A percentile compares a stretch with the other conserved stretches of the same genome.
Evolutionary conservation across 2,113 vertebrate genomes (phyloP).

Genomic region (Astatoreochromis straeleni): DNA sequence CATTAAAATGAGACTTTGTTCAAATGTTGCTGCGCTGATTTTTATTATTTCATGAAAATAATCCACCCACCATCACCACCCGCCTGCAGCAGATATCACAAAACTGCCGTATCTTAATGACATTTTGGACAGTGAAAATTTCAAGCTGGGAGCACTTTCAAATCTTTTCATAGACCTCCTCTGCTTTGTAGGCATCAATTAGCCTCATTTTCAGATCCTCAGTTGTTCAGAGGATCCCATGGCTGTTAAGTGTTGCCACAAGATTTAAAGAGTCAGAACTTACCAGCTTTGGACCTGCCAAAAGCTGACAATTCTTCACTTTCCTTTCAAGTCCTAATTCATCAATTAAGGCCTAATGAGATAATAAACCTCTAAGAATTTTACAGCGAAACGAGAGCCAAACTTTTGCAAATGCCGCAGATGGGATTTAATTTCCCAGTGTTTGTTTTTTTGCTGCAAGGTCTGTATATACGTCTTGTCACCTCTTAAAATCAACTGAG

Average conservation of each 20-base stretch:
- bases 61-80: background rate
- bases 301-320: background rate
- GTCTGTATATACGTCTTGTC: background rate
- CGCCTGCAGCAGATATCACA: background rate
- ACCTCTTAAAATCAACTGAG: background rate
- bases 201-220: background rate
- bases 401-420: background rate
- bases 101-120: background rate
- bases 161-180: background rate
- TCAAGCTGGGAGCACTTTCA: background rate
- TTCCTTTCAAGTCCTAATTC: background rate
- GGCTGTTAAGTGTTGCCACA: background rate
- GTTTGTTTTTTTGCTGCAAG: background rate
- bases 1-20: background rate
- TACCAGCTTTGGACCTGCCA: background rate
- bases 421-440: background rate
- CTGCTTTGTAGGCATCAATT: background rate
- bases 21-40: background rate
- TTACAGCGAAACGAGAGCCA: background rate
- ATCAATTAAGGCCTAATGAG: background rate
- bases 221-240: background rate
- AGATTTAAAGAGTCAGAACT: background rate
- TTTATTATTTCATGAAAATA: background rate
- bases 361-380: background rate
- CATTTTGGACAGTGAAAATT: background rate